Evolutionary conservation across 2,888 invertebrate genomes (phyloP).

Genomic region (Xestia xanthographa): DNA sequence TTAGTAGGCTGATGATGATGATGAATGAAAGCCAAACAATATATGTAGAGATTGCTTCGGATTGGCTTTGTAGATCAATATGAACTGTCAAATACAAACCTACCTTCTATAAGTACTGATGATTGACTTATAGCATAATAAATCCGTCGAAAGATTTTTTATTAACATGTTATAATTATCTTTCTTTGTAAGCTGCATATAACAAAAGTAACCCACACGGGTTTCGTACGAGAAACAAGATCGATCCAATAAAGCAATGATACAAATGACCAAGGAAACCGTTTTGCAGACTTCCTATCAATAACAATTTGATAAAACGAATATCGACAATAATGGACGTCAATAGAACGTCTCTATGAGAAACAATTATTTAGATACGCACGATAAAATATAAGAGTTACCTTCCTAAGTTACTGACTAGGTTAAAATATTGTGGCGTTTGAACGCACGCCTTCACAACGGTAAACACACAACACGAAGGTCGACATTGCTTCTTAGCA

Average conservation of each 20-base stretch:
- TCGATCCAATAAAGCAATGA: conserved; percentile 58
- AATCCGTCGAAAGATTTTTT: not conserved
- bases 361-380: conserved; percentile 77
- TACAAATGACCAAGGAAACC: conserved; percentile 68
- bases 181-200: not conserved
- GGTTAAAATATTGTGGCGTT: not conserved
- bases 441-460: not conserved
- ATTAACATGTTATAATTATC: not conserved
- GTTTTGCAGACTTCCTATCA: conserved; percentile 67
- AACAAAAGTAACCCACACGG: conserved; percentile 44
- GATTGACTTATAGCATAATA: not conserved
- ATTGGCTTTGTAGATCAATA: not conserved
- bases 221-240: conserved; percentile 55
- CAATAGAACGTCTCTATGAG: conserved; percentile 67
- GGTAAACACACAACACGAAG: too few species aligned
- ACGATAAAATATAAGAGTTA: conserved; percentile 69
- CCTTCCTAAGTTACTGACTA: conserved; percentile 64
- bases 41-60: not conserved
- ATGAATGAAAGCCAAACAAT: too few species aligned
- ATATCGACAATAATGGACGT: conserved; percentile 54
- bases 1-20: too few species aligned
- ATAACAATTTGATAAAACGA: conserved; percentile 68
- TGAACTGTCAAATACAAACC: not conserved
- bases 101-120: not conserved
- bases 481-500: not conserved